These are phyloP conservation scores for Agelastica alni DNA, from an alignment of 2,888 invertebrate species.

Conservation along the genomic window DNA sequence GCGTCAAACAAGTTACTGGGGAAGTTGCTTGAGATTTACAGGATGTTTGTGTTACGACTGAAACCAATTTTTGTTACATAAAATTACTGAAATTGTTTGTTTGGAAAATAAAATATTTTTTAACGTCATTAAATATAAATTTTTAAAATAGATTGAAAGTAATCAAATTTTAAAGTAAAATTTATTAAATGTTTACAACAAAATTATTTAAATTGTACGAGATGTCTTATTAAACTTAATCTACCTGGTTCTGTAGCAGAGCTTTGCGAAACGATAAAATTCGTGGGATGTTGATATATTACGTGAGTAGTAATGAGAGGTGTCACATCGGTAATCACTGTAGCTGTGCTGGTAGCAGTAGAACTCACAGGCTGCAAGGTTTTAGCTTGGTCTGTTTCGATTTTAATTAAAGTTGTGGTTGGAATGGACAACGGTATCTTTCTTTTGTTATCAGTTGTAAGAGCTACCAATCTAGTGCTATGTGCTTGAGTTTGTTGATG, in stretches of 20 bases:
- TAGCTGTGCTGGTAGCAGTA: conserved; percentile 51
- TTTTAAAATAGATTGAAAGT: no score
- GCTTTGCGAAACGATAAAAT: conserved; percentile 52
- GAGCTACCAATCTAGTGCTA: conserved; percentile 68
- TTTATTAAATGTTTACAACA: no score
- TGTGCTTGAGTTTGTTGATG: conserved; percentile 71
- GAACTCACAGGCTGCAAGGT: conserved; percentile 53
- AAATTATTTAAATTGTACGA: no score
- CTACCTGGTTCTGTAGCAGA: conserved; percentile 43
- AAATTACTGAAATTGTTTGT: not conserved
- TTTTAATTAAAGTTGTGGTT: conserved; percentile 67
- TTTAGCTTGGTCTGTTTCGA: conserved; percentile 65
- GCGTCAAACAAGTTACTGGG: conserved; percentile 64
- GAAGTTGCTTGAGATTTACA: conserved; percentile 58
- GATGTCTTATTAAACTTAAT: no score
- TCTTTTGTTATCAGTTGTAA: conserved; percentile 63
- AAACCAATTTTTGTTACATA: not conserved
- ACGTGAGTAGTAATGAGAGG: conserved; percentile 62
- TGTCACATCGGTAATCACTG: conserved; percentile 59
- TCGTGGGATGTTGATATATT: conserved; percentile 59
- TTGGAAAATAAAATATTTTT: not conserved
- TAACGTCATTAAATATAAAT: no score
- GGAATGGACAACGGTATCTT: conserved; percentile 57
- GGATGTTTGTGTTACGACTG: conserved; percentile 26
- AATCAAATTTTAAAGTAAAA: no score